Percentiles rank a stretch among this genome's conserved stretches.
phyloP scores from a whole-genome alignment of 2,113 vertebrate species.

The Etheostoma cragini region DNA sequence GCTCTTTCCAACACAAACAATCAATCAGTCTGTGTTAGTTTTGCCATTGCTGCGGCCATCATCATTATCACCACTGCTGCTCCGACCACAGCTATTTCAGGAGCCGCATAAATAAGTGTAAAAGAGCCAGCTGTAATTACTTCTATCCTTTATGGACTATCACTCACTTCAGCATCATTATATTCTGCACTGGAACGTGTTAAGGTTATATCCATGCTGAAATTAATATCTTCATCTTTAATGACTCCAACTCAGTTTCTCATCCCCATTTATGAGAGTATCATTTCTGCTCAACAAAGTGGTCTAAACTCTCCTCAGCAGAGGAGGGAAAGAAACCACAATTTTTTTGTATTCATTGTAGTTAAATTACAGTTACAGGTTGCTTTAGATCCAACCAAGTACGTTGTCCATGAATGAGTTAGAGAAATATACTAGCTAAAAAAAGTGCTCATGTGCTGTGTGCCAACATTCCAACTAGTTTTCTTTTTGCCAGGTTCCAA shows the following conservation, averaged over 20 bases:
- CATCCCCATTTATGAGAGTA: slow-evolving; percentile 47
- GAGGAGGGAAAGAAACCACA: background rate
- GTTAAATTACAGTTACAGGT: slow-evolving; percentile 7
- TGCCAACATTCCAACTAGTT: background rate
- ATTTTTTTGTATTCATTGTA: background rate
- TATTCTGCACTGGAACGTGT: slow-evolving; percentile 45
- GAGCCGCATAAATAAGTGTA: slow-evolving; percentile 51
- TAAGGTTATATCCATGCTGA: slow-evolving; percentile 56
- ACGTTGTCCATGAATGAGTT: slow-evolving; percentile 7
- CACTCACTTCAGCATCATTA: slow-evolving; percentile 63
- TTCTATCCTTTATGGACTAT: slow-evolving; percentile 49
- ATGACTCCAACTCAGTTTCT: slow-evolving; percentile 50
- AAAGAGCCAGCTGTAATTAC: slow-evolving; percentile 49
- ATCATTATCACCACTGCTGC: slow-evolving; percentile 43
- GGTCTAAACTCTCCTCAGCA: slow-evolving; percentile 29
- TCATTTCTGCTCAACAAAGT: slow-evolving; percentile 40
- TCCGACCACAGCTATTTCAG: slow-evolving; percentile 54
- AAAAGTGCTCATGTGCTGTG: background rate
- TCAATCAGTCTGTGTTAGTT: slow-evolving; percentile 20
- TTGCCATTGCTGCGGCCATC: slow-evolving; percentile 14
- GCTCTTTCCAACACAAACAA: background rate
- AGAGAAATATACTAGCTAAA: background rate
- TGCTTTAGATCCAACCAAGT: background rate
- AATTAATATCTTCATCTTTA: slow-evolving; percentile 71
- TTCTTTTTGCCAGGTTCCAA: background rate